Percentiles rank a stretch among this genome's conserved stretches.
phyloP scores from a whole-genome alignment of 2,888 invertebrate genomes.

The Xanthia icteritia region DNA sequence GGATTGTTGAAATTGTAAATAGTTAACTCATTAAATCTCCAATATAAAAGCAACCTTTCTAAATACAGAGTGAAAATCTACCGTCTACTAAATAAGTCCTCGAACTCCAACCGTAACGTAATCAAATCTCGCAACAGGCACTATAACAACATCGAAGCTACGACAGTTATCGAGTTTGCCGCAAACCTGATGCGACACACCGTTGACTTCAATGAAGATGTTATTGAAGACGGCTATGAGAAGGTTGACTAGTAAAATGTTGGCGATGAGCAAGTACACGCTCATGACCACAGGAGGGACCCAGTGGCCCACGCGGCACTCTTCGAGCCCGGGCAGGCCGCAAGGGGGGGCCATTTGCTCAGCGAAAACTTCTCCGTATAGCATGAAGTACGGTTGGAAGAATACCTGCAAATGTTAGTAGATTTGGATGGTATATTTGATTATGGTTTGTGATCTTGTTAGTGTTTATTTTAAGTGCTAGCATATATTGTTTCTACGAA shows the following conservation, averaged over 20 bases:
- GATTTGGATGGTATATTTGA: constrained; percentile 56
- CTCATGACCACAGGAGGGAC: constrained; percentile 99
- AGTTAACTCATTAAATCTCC: background rate
- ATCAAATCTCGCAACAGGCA: constrained; percentile 89
- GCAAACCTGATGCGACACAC: constrained; percentile 97
- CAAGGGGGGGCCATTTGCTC: constrained; percentile 98
- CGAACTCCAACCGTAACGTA: constrained; percentile 63
- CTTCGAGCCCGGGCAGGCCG: constrained; percentile 93
- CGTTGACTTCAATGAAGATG: constrained; percentile 98
- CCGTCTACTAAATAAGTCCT: constrained; percentile 49
- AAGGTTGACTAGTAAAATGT: constrained; percentile 98
- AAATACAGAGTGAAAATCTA: constrained; percentile 45
- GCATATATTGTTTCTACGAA: background rate
- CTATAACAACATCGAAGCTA: constrained; percentile 75
- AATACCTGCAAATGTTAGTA: constrained; percentile 93
- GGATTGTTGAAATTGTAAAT: background rate
- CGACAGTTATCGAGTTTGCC: constrained; percentile 71
- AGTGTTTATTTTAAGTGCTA: constrained; percentile 27
- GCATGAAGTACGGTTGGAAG: constrained; percentile 99
- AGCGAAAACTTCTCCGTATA: constrained; percentile 99
- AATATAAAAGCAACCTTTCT: constrained; percentile 28
- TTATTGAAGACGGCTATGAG: constrained; percentile 99
- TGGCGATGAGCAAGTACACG: constrained; percentile 98
- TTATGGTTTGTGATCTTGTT: constrained; percentile 39
- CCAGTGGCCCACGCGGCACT: constrained; percentile 97